Conservation (phyloP, 2,888 invertebrate genomes). For the Amiota communis region DNA sequence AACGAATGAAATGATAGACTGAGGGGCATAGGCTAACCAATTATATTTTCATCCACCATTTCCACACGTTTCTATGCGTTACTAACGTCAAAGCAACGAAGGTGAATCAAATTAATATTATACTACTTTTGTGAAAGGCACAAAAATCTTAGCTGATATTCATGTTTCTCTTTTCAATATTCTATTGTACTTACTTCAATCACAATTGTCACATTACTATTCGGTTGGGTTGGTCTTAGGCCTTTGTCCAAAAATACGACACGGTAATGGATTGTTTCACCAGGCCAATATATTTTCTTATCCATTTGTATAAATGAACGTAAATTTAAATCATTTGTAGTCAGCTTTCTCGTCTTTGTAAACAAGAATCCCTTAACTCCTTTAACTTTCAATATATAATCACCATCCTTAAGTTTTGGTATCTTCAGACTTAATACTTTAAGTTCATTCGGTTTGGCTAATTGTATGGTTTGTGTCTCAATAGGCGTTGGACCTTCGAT, state of each 20-base stretch:
- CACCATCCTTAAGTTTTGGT: constrained; percentile 74
- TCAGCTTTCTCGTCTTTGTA: constrained; percentile 81
- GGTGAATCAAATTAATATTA: no score
- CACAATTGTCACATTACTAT: constrained; percentile 77
- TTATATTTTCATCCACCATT: no score
- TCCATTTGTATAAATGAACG: constrained; percentile 90
- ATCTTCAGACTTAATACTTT: constrained; percentile 59
- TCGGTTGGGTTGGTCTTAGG: constrained; percentile 79
- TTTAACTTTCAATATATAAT: constrained; percentile 82
- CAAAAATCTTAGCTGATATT: no score
- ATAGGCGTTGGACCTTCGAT: constrained; percentile 64
- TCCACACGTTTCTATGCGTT: no score
- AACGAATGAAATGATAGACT: no score
- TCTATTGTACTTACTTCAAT: constrained; percentile 75
- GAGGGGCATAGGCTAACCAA: no score
- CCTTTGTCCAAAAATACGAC: constrained; percentile 78
- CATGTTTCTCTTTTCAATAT: no score
- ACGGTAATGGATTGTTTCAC: constrained; percentile 84
- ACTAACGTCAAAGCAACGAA: no score
- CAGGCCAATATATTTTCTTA: constrained; percentile 91
- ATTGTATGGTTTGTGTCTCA: constrained; percentile 55
- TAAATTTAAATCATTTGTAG: constrained; percentile 74
- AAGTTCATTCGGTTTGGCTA: constrained; percentile 51
- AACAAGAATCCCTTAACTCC: constrained; percentile 84
- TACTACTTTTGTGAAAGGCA: no score